Evolutionary conservation across 1,140 invertebrate genomes (phyloP), one percentile per base, ranked within the genome.

Genomic region (Drosophila ercepeae): DNA sequence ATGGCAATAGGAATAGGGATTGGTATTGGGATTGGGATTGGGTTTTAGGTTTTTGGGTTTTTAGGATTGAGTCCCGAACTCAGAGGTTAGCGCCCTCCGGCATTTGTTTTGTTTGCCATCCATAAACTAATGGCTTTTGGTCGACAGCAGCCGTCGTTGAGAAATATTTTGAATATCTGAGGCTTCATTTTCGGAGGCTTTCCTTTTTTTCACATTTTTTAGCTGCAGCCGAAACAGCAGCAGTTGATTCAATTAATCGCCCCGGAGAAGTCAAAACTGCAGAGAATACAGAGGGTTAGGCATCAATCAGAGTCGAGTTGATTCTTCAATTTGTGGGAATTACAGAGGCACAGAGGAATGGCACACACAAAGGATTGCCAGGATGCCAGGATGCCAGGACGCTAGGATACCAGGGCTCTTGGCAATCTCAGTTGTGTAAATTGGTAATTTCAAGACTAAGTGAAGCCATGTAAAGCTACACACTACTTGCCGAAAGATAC

Each of bases 21-120:
- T 14, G 32, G 44, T 29, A 27, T 44, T 34, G 50, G 50, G 42
- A 23, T n/a, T 14, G 32, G 44, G 39, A 27, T 44, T 34, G 50
- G 50, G 42, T n/a, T n/a, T n/a, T n/a, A n/a, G n/a, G n/a, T n/a
- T 25, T 48, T 51, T 50, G 18, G 19, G 41, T 48, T 54, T 55
- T 53, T 16, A 27, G 34, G 51, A 54, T 64, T 18, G 39, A 9
- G 14, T 18, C 19, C 16, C 7, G 39, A 16, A 42, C 64, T n/a
- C n/a, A n/a, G n/a, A 63, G 81, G 81, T 81, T 76, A 88, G 61
- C 84, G 81, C 81, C 81, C 81, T 88, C 63, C 49, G 50, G 65
- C 72, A 75, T 60, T 73, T 78, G 59, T 72, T 77, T 45, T 78
- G 59, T 83, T 70, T 78, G 67, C 75, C 61, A 75, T 74, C 72